Percentiles rank a stretch among this genome's conserved stretches.
Evolutionary conservation across 2,888 invertebrate species (phyloP).

Genomic region (Coecobrya sp.): DNA sequence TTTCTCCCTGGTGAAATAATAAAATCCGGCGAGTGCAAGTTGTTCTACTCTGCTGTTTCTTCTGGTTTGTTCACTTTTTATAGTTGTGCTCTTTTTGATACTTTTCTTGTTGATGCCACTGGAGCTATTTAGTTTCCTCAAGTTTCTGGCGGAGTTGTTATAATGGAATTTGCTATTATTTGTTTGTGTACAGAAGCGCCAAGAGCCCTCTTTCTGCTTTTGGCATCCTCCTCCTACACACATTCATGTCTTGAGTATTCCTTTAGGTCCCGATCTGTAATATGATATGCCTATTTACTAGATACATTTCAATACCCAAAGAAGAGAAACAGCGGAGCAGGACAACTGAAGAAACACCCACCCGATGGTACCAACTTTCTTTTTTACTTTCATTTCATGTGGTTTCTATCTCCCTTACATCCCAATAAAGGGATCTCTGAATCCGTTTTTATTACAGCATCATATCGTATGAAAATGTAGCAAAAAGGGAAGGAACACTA

Average conservation of each 20-base stretch:
- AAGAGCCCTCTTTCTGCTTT: slow-evolving; percentile 45
- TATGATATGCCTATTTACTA: slow-evolving; percentile 9
- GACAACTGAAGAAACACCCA: slow-evolving; percentile 9
- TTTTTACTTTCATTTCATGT: slow-evolving; percentile 49
- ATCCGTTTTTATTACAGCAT: slow-evolving; percentile 50
- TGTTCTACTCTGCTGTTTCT: not conserved
- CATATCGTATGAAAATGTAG: not conserved
- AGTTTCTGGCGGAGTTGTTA: slow-evolving; percentile 8
- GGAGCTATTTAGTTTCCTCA: slow-evolving; percentile 39
- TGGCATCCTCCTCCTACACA: slow-evolving; percentile 34
- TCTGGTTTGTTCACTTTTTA: slow-evolving; percentile 4
- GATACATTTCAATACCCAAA: not conserved
- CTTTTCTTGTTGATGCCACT: slow-evolving; percentile 20
- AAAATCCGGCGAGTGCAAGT: slow-evolving; percentile 65
- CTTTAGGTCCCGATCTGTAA: slow-evolving; percentile 25
- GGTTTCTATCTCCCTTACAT: not conserved
- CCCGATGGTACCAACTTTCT: slow-evolving; percentile 26
- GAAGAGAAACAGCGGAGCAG: not conserved
- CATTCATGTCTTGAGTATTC: slow-evolving; percentile 25
- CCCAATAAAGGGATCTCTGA: slow-evolving; percentile 21
- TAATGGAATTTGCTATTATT: slow-evolving; percentile 43
- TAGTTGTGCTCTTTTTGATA: slow-evolving; percentile 23
- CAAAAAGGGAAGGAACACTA: slow-evolving; percentile 2
- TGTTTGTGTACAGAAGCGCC: slow-evolving; percentile 37
- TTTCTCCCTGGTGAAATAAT: slow-evolving; percentile 78